These are phyloP conservation scores for Torymus auratus DNA, from an alignment of 2,888 invertebrate species.

Conservation along the genomic window DNA sequence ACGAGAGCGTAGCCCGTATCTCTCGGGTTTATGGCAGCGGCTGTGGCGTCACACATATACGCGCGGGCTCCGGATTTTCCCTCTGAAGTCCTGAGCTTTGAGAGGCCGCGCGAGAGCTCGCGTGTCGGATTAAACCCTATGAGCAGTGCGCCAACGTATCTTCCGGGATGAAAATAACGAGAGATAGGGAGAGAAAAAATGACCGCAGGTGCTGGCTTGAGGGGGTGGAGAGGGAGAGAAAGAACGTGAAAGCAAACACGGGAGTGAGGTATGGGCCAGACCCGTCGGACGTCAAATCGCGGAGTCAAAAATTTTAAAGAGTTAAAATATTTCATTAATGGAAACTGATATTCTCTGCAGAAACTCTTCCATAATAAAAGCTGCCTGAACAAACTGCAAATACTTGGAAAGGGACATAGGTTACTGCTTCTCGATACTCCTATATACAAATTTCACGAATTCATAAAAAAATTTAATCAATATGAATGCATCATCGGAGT, in stretches of 20 bases:
- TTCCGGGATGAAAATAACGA: constrained; percentile 60
- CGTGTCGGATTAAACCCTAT: constrained; percentile 37
- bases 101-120: constrained; percentile 7
- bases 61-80: constrained; percentile 9
- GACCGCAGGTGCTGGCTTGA: neutral
- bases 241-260: neutral
- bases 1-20: neutral
- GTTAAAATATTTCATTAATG: too few species aligned
- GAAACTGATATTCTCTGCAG: too few species aligned
- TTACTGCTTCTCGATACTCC: too few species aligned
- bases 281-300: too few species aligned
- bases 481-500: too few species aligned
- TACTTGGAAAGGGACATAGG: too few species aligned
- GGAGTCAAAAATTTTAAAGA: too few species aligned
- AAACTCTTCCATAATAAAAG: too few species aligned
- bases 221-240: neutral
- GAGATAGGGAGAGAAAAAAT: constrained; percentile 46
- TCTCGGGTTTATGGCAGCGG: neutral
- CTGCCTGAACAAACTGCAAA: too few species aligned
- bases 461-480: too few species aligned
- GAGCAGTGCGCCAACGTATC: constrained; percentile 19
- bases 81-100: constrained; percentile 45
- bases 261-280: too few species aligned
- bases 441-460: too few species aligned
- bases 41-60: neutral